Percentiles rank a stretch among this genome's conserved stretches.
Conservation (phyloP, 2,797 vertebrate species). For the Hoplostethus atlanticus region DNA sequence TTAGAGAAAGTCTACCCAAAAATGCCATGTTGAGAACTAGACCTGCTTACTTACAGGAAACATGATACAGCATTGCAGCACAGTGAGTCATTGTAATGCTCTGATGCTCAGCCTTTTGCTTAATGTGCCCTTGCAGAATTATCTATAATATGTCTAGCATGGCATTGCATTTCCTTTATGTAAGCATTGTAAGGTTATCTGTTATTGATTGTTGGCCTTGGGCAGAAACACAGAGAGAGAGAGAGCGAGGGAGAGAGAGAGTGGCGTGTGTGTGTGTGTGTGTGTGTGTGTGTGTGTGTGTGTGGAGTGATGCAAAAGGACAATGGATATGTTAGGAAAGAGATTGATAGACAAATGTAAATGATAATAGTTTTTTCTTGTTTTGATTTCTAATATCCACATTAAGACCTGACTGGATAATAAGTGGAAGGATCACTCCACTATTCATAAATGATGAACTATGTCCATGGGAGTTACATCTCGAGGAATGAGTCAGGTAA, state of each 20-base stretch:
- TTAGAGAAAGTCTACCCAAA: conserved; percentile 11
- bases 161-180: conserved; percentile 77
- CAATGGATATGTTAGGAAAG: background rate
- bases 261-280: background rate
- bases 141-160: conserved; percentile 57
- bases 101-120: conserved; percentile 36
- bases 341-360: background rate
- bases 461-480: conserved; percentile 54
- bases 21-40: conserved; percentile 36
- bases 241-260: background rate
- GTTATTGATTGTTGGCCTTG: conserved; percentile 53
- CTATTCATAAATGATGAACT: conserved; percentile 21
- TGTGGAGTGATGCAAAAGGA: conserved; percentile 19
- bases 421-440: conserved; percentile 29
- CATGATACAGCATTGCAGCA: conserved; percentile 53
- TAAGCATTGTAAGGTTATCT: conserved; percentile 70
- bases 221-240: background rate
- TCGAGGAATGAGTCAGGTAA: conserved; percentile 73
- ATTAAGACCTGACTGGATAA: conserved; percentile 16
- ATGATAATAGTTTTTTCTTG: background rate
- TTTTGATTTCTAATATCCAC: conserved; percentile 21
- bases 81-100: conserved; percentile 40
- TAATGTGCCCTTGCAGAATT: conserved; percentile 60
- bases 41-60: conserved; percentile 69
- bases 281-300: too few relatives aligned